Evolutionary conservation across 2,113 vertebrate genomes (phyloP), one percentile per base, ranked within the genome.

Genomic region (Sceloporus undulatus): DNA sequence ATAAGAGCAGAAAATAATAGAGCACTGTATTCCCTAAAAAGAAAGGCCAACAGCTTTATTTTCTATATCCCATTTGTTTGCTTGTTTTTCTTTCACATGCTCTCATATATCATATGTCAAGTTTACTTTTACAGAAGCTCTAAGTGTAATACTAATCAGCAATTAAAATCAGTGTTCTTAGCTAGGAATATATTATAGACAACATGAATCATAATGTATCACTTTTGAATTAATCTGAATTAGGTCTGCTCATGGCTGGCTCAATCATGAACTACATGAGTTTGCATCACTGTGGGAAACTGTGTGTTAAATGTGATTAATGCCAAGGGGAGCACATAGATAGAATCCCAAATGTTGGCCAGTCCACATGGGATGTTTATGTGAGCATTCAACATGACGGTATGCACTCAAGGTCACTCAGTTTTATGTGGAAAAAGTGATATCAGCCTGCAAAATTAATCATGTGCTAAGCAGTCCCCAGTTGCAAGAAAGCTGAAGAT

Each of bases 11-110:
- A 94, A 19, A 56, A 84, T 29, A n/a, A 71, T 56, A 52, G 79
- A 74, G 84, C 82, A 88, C 56, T 56, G 80, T 68, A 79, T 80
- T 68, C 88, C 82, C 89, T 27, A 84, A 90, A 76, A 23, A 13
- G 5, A 38, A 86, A 70, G 25, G 21, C 4, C 25, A 59, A 89
- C 91, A 87, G 34, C 90, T 85, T 90, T 52, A 56, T 88, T 68
- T 62, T 0, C 5, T 65, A 25, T 84, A 68, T 27, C 76, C 68
- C 21, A 80, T 90, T 54, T 87, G 86, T 52, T 38, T 88, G 83
- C 42, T 9, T 92, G 87, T n/a, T 29, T 85, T 19, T 71, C 10
- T 1, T 23, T 71, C 14, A 54, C 71, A 7, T 76, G 13, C 6
- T 0, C 52, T 66, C 34, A 73, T 90, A 23, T 62, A 38, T 65